These are phyloP conservation scores for Penaeus indicus DNA, from an alignment of 1,140 invertebrate species.

Conservation along the genomic window DNA sequence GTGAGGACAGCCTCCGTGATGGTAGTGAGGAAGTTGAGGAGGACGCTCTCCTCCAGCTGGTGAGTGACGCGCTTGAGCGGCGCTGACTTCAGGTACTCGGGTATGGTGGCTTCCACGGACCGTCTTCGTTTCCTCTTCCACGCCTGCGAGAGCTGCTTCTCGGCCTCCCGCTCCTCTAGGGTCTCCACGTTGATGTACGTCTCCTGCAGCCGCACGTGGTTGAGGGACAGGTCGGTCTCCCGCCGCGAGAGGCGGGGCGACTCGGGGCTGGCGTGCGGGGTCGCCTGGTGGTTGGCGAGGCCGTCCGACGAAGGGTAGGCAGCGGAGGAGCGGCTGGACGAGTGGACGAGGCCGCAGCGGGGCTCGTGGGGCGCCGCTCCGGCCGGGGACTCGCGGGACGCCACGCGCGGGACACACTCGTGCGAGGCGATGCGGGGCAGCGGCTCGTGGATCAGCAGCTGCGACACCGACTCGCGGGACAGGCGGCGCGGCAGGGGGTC, in stretches of 20 bases:
- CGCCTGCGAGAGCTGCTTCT: slow-evolving; percentile 38
- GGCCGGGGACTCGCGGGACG: neutral
- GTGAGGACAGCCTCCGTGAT: slow-evolving; percentile 70
- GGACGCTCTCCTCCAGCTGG: slow-evolving; percentile 71
- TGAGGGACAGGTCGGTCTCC: slow-evolving; percentile 22
- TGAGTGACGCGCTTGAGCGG: slow-evolving; percentile 70
- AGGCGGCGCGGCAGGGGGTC: neutral
- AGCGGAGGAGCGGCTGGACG: neutral
- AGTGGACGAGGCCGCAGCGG: too few relatives aligned
- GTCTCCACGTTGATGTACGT: slow-evolving; percentile 56
- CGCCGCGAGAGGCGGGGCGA: neutral
- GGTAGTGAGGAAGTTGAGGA: slow-evolving; percentile 69
- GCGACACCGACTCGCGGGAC: neutral
- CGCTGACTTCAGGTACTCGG: slow-evolving; percentile 66
- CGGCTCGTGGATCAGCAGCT: neutral
- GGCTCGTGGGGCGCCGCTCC: neutral
- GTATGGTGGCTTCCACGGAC: neutral
- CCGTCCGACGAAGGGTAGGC: neutral
- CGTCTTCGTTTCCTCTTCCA: slow-evolving; percentile 60
- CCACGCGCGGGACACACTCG: neutral
- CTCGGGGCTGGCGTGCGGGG: neutral
- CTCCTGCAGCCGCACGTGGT: slow-evolving; percentile 38
- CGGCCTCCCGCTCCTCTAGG: slow-evolving; percentile 32
- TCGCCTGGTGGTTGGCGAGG: neutral
- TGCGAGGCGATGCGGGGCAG: neutral